phyloP scores from a whole-genome alignment of 2,113 vertebrate species.

The Sula dactylatra region DNA sequence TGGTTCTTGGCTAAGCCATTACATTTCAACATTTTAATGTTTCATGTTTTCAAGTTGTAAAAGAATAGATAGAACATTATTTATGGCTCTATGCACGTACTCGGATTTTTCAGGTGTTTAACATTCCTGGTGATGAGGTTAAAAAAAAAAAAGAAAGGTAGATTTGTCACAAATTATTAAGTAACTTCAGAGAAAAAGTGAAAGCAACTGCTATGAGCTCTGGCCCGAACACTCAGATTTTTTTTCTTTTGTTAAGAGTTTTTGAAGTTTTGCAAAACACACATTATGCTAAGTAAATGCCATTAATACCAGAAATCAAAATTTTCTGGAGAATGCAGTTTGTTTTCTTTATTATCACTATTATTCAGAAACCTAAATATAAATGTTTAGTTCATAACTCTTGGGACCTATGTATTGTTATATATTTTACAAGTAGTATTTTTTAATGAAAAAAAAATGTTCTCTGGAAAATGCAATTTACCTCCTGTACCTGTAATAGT shows the following conservation, averaged over 20 bases:
- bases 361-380: background rate
- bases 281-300: background rate
- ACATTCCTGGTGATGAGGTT: background rate
- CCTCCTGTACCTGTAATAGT: background rate
- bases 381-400: background rate
- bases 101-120: background rate
- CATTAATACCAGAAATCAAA: background rate
- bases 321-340: background rate
- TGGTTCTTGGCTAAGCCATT: background rate
- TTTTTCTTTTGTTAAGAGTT: background rate
- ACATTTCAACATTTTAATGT: background rate
- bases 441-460: background rate
- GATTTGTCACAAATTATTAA: background rate
- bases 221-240: background rate
- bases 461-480: background rate
- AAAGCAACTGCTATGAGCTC: background rate
- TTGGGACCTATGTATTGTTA: background rate
- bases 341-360: background rate
- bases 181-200: background rate
- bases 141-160: background rate
- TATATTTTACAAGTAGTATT: background rate
- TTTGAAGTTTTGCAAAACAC: background rate
- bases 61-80: background rate
- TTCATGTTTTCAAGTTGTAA: background rate
- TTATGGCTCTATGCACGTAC: background rate